These are phyloP conservation scores for Drosophila pruinosa DNA, from an alignment of 1,140 invertebrate genomes.

Conservation along the genomic window DNA sequence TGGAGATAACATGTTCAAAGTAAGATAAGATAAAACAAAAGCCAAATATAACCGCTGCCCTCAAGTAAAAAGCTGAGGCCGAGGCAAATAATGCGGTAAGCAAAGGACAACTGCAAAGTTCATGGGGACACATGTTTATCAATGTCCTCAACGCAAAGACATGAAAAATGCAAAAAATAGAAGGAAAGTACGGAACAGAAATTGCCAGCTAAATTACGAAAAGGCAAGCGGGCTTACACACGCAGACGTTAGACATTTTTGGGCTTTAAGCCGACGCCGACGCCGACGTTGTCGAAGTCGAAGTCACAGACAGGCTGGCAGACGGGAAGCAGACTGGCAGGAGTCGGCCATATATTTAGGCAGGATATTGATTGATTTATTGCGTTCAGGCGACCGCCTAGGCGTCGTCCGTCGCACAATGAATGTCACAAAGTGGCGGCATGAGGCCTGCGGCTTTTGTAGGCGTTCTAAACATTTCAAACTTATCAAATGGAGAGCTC, in stretches of 20 bases:
- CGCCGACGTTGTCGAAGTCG: background rate
- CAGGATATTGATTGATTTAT: constrained; percentile 62
- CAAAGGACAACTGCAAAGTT: constrained; percentile 54
- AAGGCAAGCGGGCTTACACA: constrained; percentile 33
- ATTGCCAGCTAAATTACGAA: constrained; percentile 37
- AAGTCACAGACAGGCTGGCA: background rate
- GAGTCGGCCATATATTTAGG: constrained; percentile 42
- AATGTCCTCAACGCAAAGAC: constrained; percentile 34
- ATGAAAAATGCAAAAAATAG: constrained; percentile 16
- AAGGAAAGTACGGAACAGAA: background rate
- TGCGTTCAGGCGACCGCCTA: constrained; percentile 41
- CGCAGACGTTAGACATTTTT: constrained; percentile 40
- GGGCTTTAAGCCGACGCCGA: constrained; percentile 30
- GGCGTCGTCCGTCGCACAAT: constrained; percentile 41
- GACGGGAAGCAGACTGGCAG: background rate
- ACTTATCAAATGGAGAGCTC: constrained; percentile 27
- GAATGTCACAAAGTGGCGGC: constrained; percentile 43
- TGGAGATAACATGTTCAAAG: constrained; percentile 23
- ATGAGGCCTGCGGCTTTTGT: constrained; percentile 19
- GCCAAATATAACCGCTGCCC: constrained; percentile 23
- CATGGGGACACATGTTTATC: constrained; percentile 53
- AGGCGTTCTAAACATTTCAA: constrained; percentile 18
- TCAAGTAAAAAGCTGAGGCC: constrained; percentile 45
- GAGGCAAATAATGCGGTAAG: constrained; percentile 43
- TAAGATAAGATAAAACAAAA: background rate